A percentile compares a stretch with the other conserved stretches of the same genome.
Evolutionary conservation across 2,888 invertebrate species (phyloP).

Genomic region (Trissolcus japonicus): DNA sequence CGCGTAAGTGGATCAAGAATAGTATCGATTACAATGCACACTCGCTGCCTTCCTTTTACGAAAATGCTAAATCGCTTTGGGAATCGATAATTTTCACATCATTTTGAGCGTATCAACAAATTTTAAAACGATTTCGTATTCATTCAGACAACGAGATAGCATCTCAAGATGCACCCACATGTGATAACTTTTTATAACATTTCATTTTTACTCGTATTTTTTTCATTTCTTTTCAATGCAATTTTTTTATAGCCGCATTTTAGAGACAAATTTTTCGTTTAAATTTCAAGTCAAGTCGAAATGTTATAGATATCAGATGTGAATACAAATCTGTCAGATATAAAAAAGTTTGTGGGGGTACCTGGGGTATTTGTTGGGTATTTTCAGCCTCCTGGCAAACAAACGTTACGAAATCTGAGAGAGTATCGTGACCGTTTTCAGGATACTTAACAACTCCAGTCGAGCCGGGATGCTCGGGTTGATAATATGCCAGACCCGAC

Average conservation of each 20-base stretch:
- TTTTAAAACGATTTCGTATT: constrained; percentile 4
- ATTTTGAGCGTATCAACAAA: constrained; percentile 10
- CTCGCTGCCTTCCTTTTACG: constrained; percentile 48
- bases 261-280: no score
- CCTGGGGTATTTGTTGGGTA: constrained; percentile 86
- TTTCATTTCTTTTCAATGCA: not conserved
- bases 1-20: constrained; percentile 65
- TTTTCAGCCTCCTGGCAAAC: constrained; percentile 96
- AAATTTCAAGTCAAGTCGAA: not conserved
- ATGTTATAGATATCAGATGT: constrained; percentile 28
- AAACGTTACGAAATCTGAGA: constrained; percentile 97
- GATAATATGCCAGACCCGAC: constrained; percentile 78
- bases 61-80: constrained; percentile 29
- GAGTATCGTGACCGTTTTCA: constrained; percentile 92
- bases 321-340: constrained; percentile 19
- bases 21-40: constrained; percentile 58
- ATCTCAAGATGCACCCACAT: constrained; percentile 32
- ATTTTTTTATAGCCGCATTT: not conserved
- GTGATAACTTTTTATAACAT: constrained; percentile 15
- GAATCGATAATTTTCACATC: constrained; percentile 6
- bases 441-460: constrained; percentile 82
- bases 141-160: constrained; percentile 39
- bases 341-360: constrained; percentile 72
- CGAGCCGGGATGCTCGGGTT: constrained; percentile 77
- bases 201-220: not conserved